Conservation (phyloP, 2,797 vertebrate species). For the Gymnodraco acuticeps region DNA sequence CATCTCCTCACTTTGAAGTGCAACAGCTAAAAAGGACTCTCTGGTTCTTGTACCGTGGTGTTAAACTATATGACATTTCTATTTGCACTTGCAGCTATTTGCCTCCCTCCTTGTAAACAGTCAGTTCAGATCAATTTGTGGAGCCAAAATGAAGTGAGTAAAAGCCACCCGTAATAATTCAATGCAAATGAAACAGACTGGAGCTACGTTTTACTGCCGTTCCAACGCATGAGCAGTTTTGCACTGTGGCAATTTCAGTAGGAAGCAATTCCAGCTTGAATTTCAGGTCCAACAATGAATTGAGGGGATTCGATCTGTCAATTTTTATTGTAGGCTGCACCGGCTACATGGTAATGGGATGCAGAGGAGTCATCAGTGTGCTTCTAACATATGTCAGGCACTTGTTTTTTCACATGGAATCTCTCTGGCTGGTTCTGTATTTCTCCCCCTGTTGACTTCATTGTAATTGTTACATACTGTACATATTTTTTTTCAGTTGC, state of each 20-base stretch:
- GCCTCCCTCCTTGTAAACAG: slow-evolving; percentile 25
- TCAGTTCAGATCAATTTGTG: slow-evolving; percentile 51
- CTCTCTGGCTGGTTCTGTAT: background rate
- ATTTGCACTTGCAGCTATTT: slow-evolving; percentile 53
- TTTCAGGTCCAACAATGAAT: slow-evolving; percentile 45
- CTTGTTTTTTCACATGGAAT: background rate
- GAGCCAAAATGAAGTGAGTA: slow-evolving; percentile 42
- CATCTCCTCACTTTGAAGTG: slow-evolving; percentile 15
- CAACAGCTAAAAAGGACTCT: slow-evolving; percentile 30
- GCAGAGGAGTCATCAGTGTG: slow-evolving; percentile 34
- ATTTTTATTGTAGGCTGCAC: slow-evolving; percentile 28
- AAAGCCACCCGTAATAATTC: slow-evolving; percentile 47
- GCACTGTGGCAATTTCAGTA: slow-evolving; percentile 38
- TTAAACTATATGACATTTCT: slow-evolving; percentile 53
- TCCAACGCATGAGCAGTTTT: slow-evolving; percentile 38
- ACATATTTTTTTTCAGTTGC: background rate
- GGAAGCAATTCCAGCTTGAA: slow-evolving; percentile 55
- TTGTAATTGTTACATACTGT: background rate
- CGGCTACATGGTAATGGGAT: slow-evolving; percentile 27
- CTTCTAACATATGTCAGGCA: background rate
- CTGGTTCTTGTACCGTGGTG: slow-evolving; percentile 16
- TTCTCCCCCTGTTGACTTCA: background rate
- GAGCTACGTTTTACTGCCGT: slow-evolving; percentile 42
- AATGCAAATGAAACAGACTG: slow-evolving; percentile 42
- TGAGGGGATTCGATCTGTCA: slow-evolving; percentile 34